A percentile compares a stretch with the other conserved stretches of the same genome.
Evolutionary conservation across 35 echinoderm and acorn worm genomes (phyloP).

Genomic region (Hemicentrotus pulcherrimus): DNA sequence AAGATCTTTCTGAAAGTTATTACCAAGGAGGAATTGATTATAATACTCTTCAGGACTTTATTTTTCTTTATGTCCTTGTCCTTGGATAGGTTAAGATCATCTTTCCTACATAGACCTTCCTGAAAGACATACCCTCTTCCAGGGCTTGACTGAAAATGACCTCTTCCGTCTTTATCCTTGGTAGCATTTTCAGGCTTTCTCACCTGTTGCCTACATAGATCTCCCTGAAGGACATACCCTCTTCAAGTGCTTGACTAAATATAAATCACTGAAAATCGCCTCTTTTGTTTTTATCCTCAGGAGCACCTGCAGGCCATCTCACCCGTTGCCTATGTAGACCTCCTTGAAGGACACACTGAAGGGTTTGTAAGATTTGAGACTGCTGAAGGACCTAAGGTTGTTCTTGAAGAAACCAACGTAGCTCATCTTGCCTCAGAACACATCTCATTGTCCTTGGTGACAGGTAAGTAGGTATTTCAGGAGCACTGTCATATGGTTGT

Average conservation of each 20-base stretch:
- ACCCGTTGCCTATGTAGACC: slow-evolving; percentile 83
- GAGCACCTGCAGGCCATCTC: slow-evolving; percentile 66
- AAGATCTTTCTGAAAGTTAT: too few species aligned
- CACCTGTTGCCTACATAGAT: too few species aligned
- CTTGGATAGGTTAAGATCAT: too few species aligned
- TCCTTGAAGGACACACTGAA: slow-evolving; percentile 61
- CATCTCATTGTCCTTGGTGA: slow-evolving; percentile 50
- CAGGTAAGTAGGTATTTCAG: slow-evolving; percentile 37
- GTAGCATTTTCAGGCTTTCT: too few species aligned
- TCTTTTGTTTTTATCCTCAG: slow-evolving; percentile 34
- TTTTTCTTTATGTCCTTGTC: too few species aligned
- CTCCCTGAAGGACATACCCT: too few species aligned
- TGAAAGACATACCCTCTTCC: too few species aligned
- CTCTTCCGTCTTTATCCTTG: neutral
- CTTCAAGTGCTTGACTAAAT: neutral
- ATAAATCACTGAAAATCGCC: neutral
- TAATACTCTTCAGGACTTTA: too few species aligned
- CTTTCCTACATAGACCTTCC: too few species aligned
- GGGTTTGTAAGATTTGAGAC: slow-evolving; percentile 77
- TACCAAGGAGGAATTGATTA: too few species aligned
- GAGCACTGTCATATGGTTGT: neutral
- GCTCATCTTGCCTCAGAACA: neutral
- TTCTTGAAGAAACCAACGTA: slow-evolving; percentile 41
- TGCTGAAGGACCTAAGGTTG: slow-evolving; percentile 65
- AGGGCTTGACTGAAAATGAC: neutral